phyloP scores from a whole-genome alignment of 92 coral and sea anemone genomes.

The Bergia puertoricense region DNA sequence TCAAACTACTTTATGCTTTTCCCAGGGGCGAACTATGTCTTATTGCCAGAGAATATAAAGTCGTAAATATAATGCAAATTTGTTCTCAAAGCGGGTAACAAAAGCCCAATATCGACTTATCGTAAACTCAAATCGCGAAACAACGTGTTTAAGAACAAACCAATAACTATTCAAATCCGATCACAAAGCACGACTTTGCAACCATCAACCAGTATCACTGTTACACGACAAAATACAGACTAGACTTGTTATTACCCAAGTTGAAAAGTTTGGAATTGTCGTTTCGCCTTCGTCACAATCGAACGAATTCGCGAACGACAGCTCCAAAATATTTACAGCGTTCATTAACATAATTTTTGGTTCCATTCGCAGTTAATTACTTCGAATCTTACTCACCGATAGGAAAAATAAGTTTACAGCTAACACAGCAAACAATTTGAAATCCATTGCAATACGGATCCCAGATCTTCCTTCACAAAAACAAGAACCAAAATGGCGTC shows the following conservation, averaged over 20 bases:
- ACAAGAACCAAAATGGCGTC: slow-evolving; percentile 22
- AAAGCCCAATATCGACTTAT: background rate
- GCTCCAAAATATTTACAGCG: background rate
- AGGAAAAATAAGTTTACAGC: slow-evolving; percentile 26
- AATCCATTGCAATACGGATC: slow-evolving; percentile 39
- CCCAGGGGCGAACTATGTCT: background rate
- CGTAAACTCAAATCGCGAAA: background rate
- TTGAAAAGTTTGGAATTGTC: background rate
- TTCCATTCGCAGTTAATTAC: background rate
- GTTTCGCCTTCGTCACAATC: background rate
- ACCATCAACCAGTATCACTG: no score
- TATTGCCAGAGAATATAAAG: background rate
- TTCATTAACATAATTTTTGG: background rate
- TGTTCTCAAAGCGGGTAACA: background rate
- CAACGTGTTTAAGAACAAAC: background rate
- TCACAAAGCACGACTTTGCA: background rate
- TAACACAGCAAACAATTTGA: slow-evolving; percentile 40
- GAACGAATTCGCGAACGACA: background rate
- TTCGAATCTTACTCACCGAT: slow-evolving; percentile 50
- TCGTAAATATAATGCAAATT: background rate
- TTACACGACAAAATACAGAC: background rate
- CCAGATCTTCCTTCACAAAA: slow-evolving; percentile 12
- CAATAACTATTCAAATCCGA: background rate
- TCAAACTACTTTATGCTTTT: background rate
- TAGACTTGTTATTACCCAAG: background rate